phyloP scores from a whole-genome alignment of 2,888 invertebrate genomes.

The Oxyteleia sp. region DNA sequence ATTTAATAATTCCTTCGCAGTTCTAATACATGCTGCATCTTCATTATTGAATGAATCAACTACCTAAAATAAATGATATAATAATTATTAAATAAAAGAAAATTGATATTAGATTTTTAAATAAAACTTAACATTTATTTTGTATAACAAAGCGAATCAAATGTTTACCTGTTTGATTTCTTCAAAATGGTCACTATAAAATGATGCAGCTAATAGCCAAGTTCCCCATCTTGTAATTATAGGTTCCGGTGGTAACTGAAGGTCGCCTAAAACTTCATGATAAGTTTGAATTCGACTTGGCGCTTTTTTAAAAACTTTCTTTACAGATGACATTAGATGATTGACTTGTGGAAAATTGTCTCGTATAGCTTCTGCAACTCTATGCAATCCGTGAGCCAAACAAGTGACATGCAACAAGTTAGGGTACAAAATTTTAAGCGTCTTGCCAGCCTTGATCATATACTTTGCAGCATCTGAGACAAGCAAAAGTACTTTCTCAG shows the following conservation, averaged over 20 bases:
- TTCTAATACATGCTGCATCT: constrained; percentile 7
- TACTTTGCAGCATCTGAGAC: constrained; percentile 28
- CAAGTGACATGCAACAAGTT: constrained; percentile 32
- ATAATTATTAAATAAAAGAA: too few species aligned
- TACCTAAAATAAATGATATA: constrained; percentile 12
- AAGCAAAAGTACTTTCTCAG: constrained; percentile 20
- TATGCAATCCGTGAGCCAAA: constrained; percentile 12
- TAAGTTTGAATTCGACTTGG: constrained; percentile 17
- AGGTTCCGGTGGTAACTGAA: constrained; percentile 19
- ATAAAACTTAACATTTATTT: too few species aligned
- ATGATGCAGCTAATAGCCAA: constrained; percentile 21
- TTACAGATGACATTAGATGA: constrained; percentile 9
- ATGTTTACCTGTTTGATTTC: constrained; percentile 27
- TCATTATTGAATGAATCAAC: constrained; percentile 1
- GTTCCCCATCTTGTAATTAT: constrained; percentile 32
- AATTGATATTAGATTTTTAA: too few species aligned
- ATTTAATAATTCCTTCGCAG: background rate
- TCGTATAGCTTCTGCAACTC: constrained; percentile 17
- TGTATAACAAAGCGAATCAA: too few species aligned
- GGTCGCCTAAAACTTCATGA: background rate
- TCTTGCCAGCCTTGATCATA: constrained; percentile 32
- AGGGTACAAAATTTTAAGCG: constrained; percentile 12
- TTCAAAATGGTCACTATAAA: constrained; percentile 20
- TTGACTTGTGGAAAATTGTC: constrained; percentile 2
- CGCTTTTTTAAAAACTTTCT: constrained; percentile 24